Conservation (phyloP, 1,140 invertebrate species). For the Linepithema humile region DNA sequence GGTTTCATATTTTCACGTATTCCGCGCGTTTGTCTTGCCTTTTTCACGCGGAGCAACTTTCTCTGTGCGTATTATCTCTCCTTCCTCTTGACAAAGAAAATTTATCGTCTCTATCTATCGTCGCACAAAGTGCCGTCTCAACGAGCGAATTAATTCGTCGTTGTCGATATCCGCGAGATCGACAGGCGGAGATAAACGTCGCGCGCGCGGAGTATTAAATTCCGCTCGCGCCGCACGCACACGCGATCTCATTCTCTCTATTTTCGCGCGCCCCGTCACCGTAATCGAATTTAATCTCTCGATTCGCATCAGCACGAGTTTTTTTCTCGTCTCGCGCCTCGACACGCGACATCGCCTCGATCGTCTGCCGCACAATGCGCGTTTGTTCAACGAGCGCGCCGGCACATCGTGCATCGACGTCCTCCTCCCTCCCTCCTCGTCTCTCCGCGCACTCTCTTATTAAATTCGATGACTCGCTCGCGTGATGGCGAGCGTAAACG, state of each 20-base stretch:
- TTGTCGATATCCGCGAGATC: constrained; percentile 54
- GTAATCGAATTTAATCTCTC: constrained; percentile 55
- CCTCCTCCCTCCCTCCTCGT: constrained; percentile 1
- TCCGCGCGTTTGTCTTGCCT: not conserved
- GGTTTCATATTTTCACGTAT: constrained; percentile 7
- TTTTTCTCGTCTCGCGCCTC: constrained; percentile 16
- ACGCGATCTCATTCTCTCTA: constrained; percentile 36
- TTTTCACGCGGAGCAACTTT: not conserved
- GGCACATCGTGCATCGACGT: constrained; percentile 16
- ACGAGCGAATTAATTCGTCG: constrained; percentile 51
- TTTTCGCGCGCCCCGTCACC: not conserved
- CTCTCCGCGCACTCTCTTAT: constrained; percentile 43
- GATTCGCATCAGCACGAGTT: constrained; percentile 39
- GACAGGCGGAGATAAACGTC: constrained; percentile 57
- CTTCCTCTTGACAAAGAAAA: constrained; percentile 25
- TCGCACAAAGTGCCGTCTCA: constrained; percentile 28
- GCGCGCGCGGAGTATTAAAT: constrained; percentile 43
- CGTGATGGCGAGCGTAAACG: not conserved
- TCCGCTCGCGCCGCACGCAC: not conserved
- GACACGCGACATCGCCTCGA: constrained; percentile 46
- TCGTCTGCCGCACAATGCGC: constrained; percentile 48
- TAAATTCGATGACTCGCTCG: constrained; percentile 71
- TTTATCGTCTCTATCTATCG: constrained; percentile 39
- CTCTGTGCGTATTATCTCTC: not conserved
- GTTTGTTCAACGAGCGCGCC: constrained; percentile 54